These are phyloP conservation scores for Cuniculus paca DNA, from an alignment of 2,797 vertebrate genomes.

Conservation along the genomic window DNA sequence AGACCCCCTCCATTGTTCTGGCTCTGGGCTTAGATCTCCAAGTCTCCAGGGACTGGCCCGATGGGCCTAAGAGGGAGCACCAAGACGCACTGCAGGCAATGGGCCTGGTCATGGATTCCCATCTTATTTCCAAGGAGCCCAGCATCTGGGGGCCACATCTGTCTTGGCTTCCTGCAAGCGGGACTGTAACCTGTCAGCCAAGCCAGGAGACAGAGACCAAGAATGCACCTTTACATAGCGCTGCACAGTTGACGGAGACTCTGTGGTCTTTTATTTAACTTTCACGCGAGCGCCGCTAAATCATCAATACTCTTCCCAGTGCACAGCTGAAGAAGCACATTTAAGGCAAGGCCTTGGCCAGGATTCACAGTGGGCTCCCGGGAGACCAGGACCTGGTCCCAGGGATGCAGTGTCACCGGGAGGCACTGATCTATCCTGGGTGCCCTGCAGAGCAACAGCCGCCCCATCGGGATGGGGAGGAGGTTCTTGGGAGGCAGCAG, in stretches of 20 bases:
- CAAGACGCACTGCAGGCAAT: accelerated
- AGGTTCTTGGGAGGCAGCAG: background rate
- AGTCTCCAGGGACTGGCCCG: too few species aligned
- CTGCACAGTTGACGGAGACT: background rate
- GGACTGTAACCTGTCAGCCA: accelerated
- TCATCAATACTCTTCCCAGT: accelerated
- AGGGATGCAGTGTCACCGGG: background rate
- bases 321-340: background rate
- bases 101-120: accelerated
- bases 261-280: background rate
- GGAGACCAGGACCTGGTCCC: background rate
- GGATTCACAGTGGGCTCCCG: background rate
- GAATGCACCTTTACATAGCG: accelerated
- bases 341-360: background rate
- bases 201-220: background rate
- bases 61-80: background rate
- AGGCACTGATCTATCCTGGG: background rate
- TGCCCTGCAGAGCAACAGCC: background rate
- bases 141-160: background rate
- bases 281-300: background rate
- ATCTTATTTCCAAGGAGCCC: background rate
- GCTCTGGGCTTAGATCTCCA: background rate
- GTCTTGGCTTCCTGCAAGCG: background rate
- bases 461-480: too few species aligned
- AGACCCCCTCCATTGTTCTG: background rate